These are phyloP conservation scores for Ramphastos sulfuratus DNA, from an alignment of 2,113 vertebrate species.

Conservation along the genomic window DNA sequence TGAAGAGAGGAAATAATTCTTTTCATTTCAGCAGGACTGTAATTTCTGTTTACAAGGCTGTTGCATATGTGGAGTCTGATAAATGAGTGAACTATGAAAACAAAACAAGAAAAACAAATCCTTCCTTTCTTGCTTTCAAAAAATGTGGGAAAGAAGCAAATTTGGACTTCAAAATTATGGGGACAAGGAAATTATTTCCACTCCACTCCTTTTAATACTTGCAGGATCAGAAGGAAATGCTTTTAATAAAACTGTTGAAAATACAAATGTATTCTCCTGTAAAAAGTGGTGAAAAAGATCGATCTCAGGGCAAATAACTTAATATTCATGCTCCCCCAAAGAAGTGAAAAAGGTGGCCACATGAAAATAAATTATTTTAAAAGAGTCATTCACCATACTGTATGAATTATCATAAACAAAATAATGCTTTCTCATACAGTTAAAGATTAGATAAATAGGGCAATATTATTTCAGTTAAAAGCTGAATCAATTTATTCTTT, in stretches of 20 bases:
- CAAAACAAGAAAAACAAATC: too few species aligned
- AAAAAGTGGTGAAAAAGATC: neutral
- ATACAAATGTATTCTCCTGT: neutral
- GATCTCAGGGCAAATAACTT: neutral
- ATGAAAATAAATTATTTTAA: neutral
- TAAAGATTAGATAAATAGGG: neutral
- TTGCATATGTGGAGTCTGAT: neutral
- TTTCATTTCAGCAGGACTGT: neutral
- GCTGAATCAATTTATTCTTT: neutral
- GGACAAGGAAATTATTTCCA: neutral
- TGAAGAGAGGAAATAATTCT: neutral
- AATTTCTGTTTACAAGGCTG: neutral
- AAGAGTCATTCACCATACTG: neutral
- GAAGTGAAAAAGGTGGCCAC: neutral
- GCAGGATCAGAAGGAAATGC: neutral
- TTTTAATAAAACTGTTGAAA: neutral
- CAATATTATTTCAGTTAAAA: neutral
- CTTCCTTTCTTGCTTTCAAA: neutral
- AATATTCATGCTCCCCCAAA: neutral
- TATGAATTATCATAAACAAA: neutral
- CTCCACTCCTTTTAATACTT: neutral
- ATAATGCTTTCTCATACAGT: neutral
- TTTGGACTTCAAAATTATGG: neutral
- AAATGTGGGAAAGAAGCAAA: neutral
- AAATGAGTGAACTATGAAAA: neutral